Base-by-base conservation (phyloP, 2,797 vertebrate genomes). In the Odontamblyopus lacepedii region DNA sequence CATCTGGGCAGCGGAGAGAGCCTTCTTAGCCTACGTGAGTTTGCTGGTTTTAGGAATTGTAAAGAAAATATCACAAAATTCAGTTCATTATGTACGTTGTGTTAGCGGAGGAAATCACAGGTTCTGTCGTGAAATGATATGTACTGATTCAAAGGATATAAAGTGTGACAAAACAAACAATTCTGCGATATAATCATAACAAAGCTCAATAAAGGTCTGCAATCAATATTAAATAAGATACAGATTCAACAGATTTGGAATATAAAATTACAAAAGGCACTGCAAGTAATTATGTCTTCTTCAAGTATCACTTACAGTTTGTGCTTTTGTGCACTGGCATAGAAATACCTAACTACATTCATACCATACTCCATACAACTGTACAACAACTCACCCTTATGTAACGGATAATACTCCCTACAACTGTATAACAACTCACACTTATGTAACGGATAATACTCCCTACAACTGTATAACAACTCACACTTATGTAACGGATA, bases 1-100 rank as follows among this genome's bases (percentile, higher is more conserved):
- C 88, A 92, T 90, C 86, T 92, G 90, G 84, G 75, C 76, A 67
- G 48, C 76, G 53, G 55, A 73, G 29, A 73, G 70, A 72, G 83
- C 84, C 72, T 51, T 29, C 51, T 11, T 3, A 13, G 63, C 38
- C n/a, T 44, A 7, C 2, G 18, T 9, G 4, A 5, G 19, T 35
- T 1, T 41, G 19, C 18, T 35, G 44, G 9, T 59, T 59, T 27
- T 59, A 29, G 11, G 1, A 48, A 15, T 15, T 16, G 13, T 4
- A 15, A 48, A 48, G 44, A 48, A 44, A 44, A 44, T 44, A 15
- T 48, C 44, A 13, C 44, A 48, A 2, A 12, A 44, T 9, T 41
- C 9, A 41, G 1, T 41, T 41, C 11, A 41, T 32, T 32, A 5
- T 35, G 32, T 35, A 35, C 6, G 7, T 7, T 35, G 6, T 35